Evolutionary conservation across 2,113 vertebrate genomes (phyloP).

Genomic region (Hippocampus barbouri): DNA sequence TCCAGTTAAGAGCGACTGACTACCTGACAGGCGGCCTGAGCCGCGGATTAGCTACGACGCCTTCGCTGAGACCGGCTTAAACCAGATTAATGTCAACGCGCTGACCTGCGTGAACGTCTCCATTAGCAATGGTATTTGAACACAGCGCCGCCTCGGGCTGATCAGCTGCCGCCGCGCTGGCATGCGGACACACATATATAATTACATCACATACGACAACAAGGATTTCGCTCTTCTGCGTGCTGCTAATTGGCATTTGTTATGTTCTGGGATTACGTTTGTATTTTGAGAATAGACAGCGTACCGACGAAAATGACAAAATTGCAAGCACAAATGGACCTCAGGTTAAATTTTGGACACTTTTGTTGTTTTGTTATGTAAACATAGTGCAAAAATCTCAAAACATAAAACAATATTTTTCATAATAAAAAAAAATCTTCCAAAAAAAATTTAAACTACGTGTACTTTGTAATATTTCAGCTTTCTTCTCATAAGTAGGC

Average conservation of each 20-base stretch:
- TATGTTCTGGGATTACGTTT: neutral
- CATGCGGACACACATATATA: neutral
- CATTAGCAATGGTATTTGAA: conserved; percentile 1
- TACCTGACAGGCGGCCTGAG: conserved; percentile 2
- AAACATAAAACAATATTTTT: neutral
- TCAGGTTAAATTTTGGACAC: neutral
- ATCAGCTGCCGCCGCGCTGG: neutral
- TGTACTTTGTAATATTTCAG: too few relatives aligned
- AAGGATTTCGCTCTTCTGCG: neutral
- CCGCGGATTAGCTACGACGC: conserved; percentile 1
- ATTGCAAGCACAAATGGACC: neutral
- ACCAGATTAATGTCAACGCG: conserved; percentile 8
- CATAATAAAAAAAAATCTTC: too few relatives aligned
- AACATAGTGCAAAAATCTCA: neutral
- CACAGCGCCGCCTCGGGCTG: conserved; percentile 6
- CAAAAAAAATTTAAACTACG: too few relatives aligned
- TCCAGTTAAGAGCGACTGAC: conserved; percentile 4
- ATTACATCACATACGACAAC: neutral
- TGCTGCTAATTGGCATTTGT: neutral
- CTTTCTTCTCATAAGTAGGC: too few relatives aligned
- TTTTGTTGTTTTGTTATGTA: neutral
- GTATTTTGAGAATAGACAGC: neutral
- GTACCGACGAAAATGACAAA: neutral
- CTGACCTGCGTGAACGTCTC: neutral
- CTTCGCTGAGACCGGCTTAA: neutral